Base-by-base conservation (phyloP, 2,797 vertebrate genomes). In the Myripristis jacobus region DNA sequence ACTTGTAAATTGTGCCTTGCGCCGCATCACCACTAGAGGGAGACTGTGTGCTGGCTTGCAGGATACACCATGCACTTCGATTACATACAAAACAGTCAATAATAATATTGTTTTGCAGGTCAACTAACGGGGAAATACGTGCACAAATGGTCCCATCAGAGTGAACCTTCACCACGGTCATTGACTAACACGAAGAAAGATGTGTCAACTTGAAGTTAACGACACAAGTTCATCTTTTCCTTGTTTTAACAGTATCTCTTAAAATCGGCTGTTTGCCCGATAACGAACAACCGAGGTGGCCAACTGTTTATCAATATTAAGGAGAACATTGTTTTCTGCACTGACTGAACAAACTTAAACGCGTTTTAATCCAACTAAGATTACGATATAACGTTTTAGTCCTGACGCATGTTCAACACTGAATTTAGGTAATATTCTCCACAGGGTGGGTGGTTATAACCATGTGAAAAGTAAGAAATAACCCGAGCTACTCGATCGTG, bases 191-290 rank as follows among this genome's bases (percentile, higher is more conserved):
- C 2, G 65, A 44, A 55, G 58, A 88, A 86, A 89, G 53, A 58
- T 55, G 85, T 78, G 65, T 77, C 83, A 91, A 91, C 90, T 89
- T 91, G 75, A 85, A 94, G 89, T 94, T 93, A 89, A 88, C 79
- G 79, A 78, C 83, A 94, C 81, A 94, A 95, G 85, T 95, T 93
- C 79, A 82, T 92, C 68, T 95, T 95, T 95, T 91, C 88, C 91
- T 92, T 91, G 91, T 95, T 95, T 95, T 94, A 85, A 90, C 91
- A 84, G 79, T 94, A 94, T 95, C 90, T 93, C 79, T 36, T 70
- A 70, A 89, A 93, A 91, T 76, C 72, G 80, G 16, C 27, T 41
- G 72, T 91, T 91, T 91, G 76, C 70, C 81, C 31, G 52, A 38
- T 60, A 29, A 60, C 63, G 48, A 77, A 83, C 78, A 83, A 68